phyloP scores from a whole-genome alignment of 64 coral and sea anemone species.

The Platygyra sinensis region DNA sequence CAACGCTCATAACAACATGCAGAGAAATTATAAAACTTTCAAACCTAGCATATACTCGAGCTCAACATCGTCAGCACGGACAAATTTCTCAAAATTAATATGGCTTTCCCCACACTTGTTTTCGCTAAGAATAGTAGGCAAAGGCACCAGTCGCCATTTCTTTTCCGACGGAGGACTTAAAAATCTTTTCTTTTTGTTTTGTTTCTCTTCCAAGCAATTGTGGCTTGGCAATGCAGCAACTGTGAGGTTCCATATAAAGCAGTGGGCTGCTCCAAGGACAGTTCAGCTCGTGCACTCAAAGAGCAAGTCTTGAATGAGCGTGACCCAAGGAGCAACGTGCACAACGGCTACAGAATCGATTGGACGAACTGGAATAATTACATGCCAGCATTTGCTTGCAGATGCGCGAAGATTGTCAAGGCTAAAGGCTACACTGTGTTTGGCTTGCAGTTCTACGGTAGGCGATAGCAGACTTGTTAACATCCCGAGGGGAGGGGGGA shows the following conservation, averaged over 20 bases:
- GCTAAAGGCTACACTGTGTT: conserved; percentile 58
- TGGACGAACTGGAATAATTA: conserved; percentile 84
- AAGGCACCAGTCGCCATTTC: too few relatives aligned
- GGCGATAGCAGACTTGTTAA: neutral
- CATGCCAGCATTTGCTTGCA: conserved; percentile 67
- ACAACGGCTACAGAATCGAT: conserved; percentile 39
- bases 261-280: conserved; percentile 66
- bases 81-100: too few relatives aligned
- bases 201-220: neutral
- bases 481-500: too few relatives aligned
- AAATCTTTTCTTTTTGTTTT: neutral
- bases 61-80: too few relatives aligned
- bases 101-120: too few relatives aligned
- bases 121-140: too few relatives aligned
- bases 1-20: too few relatives aligned
- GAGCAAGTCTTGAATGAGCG: conserved; percentile 75
- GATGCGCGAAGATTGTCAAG: conserved; percentile 65
- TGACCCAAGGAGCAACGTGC: conserved; percentile 54
- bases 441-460: conserved; percentile 75
- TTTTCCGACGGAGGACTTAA: neutral
- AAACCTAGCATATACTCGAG: too few relatives aligned
- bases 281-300: conserved; percentile 23
- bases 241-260: conserved; percentile 62
- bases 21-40: too few relatives aligned
- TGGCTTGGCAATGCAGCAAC: conserved; percentile 25